These are phyloP conservation scores for Chroicocephalus ridibundus DNA, from an alignment of 2,113 vertebrate species.

Conservation along the genomic window DNA sequence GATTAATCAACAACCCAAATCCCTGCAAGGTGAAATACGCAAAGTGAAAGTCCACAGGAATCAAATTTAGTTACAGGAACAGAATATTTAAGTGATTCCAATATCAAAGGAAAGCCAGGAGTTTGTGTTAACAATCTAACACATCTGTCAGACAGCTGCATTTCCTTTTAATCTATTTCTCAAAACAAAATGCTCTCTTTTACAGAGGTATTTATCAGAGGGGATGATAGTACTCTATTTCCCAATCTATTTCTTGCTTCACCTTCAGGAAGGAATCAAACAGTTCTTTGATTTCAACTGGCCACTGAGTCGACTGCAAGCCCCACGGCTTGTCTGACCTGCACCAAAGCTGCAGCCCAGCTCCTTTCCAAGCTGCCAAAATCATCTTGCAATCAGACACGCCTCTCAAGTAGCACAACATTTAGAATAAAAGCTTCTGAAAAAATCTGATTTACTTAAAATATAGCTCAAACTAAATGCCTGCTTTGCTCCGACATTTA, in stretches of 20 bases:
- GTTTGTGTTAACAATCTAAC: neutral
- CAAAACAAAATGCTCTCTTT: neutral
- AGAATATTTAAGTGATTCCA: neutral
- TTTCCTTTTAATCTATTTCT: neutral
- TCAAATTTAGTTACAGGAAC: neutral
- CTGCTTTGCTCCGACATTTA: neutral
- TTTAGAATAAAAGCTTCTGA: neutral
- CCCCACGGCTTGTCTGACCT: neutral
- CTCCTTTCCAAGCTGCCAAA: neutral
- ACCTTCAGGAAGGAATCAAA: neutral
- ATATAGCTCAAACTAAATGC: neutral
- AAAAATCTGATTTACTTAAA: neutral
- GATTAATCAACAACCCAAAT: slow-evolving; percentile 8
- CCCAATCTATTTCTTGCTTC: neutral
- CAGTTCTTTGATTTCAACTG: neutral
- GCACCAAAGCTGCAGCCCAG: neutral
- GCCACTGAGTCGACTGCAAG: rapidly evolving
- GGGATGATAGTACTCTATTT: neutral
- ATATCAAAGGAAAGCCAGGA: neutral
- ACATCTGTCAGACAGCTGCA: neutral
- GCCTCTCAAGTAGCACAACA: neutral
- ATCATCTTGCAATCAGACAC: neutral
- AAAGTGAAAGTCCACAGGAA: neutral
- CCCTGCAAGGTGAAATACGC: neutral
- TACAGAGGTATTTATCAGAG: neutral